Percentiles rank a stretch among this genome's conserved stretches.
These are phyloP conservation scores for Falcaria lacertinaria DNA, from an alignment of 2,888 invertebrate genomes.

Conservation along the genomic window DNA sequence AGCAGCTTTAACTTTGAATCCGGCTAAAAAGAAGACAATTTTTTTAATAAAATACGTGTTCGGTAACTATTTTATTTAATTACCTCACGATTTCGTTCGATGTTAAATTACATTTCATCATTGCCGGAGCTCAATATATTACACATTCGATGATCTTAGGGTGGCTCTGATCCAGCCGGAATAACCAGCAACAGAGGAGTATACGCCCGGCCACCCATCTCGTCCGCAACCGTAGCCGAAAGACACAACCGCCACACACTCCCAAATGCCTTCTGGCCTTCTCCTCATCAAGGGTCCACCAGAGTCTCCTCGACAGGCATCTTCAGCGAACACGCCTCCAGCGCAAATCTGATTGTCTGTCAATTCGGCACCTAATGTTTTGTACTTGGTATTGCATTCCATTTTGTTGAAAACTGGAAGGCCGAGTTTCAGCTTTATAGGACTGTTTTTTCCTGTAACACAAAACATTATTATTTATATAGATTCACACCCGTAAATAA, in stretches of 20 bases:
- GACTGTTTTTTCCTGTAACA: constrained; percentile 68
- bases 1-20: too few relatives aligned
- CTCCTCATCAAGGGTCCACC: constrained; percentile 87
- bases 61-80: too few relatives aligned
- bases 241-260: constrained; percentile 82
- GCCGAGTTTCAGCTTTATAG: constrained; percentile 82
- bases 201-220: constrained; percentile 84
- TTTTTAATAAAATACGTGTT: too few relatives aligned
- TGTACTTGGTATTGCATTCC: constrained; percentile 76
- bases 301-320: constrained; percentile 87
- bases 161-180: constrained; percentile 80
- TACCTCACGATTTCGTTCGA: too few relatives aligned
- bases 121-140: constrained; percentile 10
- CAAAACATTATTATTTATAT: too few relatives aligned
- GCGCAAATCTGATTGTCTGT: constrained; percentile 83
- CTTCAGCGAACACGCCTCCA: constrained; percentile 83
- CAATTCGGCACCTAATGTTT: constrained; percentile 63
- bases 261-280: constrained; percentile 74
- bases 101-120: neutral
- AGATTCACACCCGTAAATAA: too few relatives aligned
- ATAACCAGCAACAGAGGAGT: constrained; percentile 82
- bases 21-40: too few relatives aligned
- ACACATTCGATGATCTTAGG: constrained; percentile 46
- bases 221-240: constrained; percentile 84
- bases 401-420: constrained; percentile 77